A percentile compares a stretch with the other conserved stretches of the same genome.
These are phyloP conservation scores for Drosophila pegasa DNA, from an alignment of 2,888 invertebrate genomes.

Conservation along the genomic window DNA sequence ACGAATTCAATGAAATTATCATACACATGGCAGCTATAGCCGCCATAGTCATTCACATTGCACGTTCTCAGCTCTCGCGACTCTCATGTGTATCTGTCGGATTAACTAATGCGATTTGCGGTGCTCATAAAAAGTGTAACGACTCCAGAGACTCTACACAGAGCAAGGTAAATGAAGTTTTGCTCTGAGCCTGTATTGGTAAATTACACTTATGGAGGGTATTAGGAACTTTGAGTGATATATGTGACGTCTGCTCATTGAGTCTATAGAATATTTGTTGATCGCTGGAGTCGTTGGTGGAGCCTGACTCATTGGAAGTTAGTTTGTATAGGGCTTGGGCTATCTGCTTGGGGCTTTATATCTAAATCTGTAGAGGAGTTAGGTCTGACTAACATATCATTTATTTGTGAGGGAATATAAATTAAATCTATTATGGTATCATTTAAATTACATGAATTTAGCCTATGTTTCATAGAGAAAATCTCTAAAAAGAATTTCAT, in stretches of 20 bases:
- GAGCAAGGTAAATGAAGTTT: constrained; percentile 52
- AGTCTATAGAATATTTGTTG: background rate
- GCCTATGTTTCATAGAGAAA: too few species aligned
- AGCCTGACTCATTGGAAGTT: too few species aligned
- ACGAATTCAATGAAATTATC: constrained; percentile 72
- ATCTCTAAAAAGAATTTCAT: too few species aligned
- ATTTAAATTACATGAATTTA: too few species aligned
- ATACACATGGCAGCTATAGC: constrained; percentile 44
- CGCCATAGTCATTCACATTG: constrained; percentile 39
- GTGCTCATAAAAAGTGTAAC: constrained; percentile 76
- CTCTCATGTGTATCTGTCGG: constrained; percentile 71
- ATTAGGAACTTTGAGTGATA: background rate
- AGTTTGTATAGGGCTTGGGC: background rate
- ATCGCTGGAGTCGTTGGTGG: too few species aligned
- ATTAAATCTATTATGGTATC: too few species aligned
- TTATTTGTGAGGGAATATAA: background rate
- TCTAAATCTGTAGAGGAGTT: background rate
- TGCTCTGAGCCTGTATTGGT: constrained; percentile 26
- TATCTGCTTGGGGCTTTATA: background rate
- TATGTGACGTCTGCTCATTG: background rate
- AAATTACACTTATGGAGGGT: background rate
- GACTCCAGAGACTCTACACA: constrained; percentile 51
- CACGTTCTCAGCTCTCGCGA: constrained; percentile 35
- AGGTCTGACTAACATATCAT: background rate
- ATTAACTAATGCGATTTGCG: constrained; percentile 77